Conservation (phyloP, 1,140 invertebrate genomes). For the Arion vulgaris region DNA sequence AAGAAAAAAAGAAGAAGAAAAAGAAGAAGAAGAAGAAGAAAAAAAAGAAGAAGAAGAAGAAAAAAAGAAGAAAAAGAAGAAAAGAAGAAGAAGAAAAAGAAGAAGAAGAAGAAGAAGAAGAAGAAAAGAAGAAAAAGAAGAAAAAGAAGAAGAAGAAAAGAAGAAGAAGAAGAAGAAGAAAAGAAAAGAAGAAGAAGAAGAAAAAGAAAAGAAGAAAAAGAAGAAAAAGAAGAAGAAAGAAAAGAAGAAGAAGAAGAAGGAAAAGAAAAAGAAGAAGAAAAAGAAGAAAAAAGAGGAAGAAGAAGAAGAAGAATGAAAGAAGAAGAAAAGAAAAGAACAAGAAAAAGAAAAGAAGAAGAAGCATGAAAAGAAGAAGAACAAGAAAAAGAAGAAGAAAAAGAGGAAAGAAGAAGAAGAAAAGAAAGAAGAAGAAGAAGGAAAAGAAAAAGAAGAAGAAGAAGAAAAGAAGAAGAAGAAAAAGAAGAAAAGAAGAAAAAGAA, state of each 20-base stretch:
- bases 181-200: not conserved
- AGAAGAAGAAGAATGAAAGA: not conserved
- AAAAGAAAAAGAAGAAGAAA: not conserved
- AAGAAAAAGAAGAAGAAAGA: not conserved
- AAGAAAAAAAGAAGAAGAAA: not conserved
- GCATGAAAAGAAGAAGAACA: not conserved
- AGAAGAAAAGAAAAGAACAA: not conserved
- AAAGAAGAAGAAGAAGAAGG: conserved; percentile 13
- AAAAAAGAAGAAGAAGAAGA: conserved; percentile 5
- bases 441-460: not conserved
- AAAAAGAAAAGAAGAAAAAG: conserved; percentile 4
- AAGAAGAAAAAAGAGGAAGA: not conserved
- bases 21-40: conserved; percentile 1
- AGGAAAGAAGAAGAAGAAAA: not conserved
- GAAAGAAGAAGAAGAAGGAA: not conserved
- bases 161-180: not conserved
- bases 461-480: not conserved
- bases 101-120: not conserved
- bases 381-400: not conserved
- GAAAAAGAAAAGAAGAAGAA: not conserved
- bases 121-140: not conserved
- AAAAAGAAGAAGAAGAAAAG: not conserved
- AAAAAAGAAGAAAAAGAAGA: not conserved
- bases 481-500: not conserved
- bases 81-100: not conserved